Evolutionary conservation across 1,140 invertebrate genomes (phyloP), one percentile per base, ranked within the genome.

Genomic region (Rhynchophorus ferrugineus): DNA sequence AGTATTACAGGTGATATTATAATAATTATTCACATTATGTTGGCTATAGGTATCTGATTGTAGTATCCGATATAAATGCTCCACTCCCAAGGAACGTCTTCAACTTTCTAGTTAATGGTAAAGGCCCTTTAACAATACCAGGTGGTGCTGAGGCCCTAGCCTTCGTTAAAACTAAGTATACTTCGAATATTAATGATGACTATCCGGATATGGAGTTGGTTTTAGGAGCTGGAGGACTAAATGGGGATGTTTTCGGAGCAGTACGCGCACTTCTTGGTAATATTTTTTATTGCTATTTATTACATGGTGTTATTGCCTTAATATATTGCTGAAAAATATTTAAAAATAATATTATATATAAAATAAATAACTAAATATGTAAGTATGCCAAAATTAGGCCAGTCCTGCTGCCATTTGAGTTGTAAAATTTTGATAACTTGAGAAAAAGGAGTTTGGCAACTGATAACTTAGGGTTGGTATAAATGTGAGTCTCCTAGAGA

Each of bases 91-190:
- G 79, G 1, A 79, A 85, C 0, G 80, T 87, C 1, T 68, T 85
- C 54, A 77, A 83, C 44, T 89, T 85, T 49, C 81, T 87, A 0
- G 78, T 89, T 18, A 78, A 89, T 45, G 57, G 85, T 0, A 77
- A 83, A 62, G 91, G 91, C 1, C 90, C 90, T 0, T 65, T 91
- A 3, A 93, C 90, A 0, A 84, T 94, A 0, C 74, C 92, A 49
- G 91, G 91, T 0, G 91, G 90, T 0, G 82, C 83, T 0, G 82
- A 87, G 60, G 85, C 80, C 0, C 70, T 80, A 2, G 84, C 81
- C 39, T 90, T 82, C 68, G 71, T 79, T 1, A 78, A 72, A 65
- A 90, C 74, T 0, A 69, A 72, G 39, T 70, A 68, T 41, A 62
- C 69, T 0, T 9, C 24, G 1, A 45, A 56, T 8, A 54, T 59